Base-by-base conservation (phyloP, 1,140 invertebrate genomes). In the Megalonaias nervosa region DNA sequence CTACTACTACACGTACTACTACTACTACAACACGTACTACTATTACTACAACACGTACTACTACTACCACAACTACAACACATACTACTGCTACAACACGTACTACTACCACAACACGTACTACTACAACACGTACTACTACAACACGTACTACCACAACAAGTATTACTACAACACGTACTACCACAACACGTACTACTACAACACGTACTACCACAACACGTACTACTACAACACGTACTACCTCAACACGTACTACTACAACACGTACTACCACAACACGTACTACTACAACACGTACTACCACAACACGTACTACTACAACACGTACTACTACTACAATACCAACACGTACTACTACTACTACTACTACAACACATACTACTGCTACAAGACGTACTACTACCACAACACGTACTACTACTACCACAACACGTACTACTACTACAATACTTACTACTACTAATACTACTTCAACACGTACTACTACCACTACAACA, bases 341-440 rank as follows among this genome's bases (percentile, higher is more conserved):
- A n/a, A n/a, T n/a, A n/a, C n/a, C n/a, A 67, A 17, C 26, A 67
- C 65, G 3, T 67, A 67, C 65, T 67, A 67, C 65, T 67, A 67
- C 65, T 67, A 67, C 9, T 67, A 67, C 65, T 26, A 67, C 9
- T 26, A 67, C 5, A 16, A 4, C 5, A 2, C 17, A 2, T 3
- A 67, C 65, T 26, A 67, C 65, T 19, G n/a, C n/a, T n/a, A n/a
- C n/a, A n/a, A n/a, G n/a, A n/a, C n/a, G n/a, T n/a, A 67, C 65
- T 67, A 6, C 9, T 6, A 67, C 65, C 9, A n/a, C 26, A n/a
- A 4, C 65, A 21, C 17, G 17, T 67, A 5, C 3, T 67, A 67
- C 9, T 67, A 2, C 65, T 67, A 0, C 17, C 9, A n/a, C 17
- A 2, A 4, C 1, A 16, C 26, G 31, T 31, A n/a, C 3, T 26